phyloP scores from a whole-genome alignment of 1,140 invertebrate genomes.

The Drosophila nigrodunni region DNA sequence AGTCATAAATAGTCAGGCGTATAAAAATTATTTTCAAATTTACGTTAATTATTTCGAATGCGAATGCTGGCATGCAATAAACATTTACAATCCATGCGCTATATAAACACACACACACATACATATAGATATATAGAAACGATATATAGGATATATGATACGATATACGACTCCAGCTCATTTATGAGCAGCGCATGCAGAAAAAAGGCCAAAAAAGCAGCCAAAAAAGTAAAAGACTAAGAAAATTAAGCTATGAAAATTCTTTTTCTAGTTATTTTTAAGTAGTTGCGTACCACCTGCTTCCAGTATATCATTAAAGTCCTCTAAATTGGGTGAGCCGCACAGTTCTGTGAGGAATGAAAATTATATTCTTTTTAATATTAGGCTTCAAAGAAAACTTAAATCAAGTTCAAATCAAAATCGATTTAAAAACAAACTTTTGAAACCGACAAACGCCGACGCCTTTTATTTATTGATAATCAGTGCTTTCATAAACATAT shows the following conservation, averaged over 20 bases:
- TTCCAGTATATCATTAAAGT: constrained; percentile 76
- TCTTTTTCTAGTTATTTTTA: constrained; percentile 18
- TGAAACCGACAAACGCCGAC: not conserved
- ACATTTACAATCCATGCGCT: constrained; percentile 73
- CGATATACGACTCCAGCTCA: constrained; percentile 49
- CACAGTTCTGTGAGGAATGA: constrained; percentile 64
- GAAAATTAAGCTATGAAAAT: constrained; percentile 18
- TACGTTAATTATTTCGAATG: constrained; percentile 80
- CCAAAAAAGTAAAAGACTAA: constrained; percentile 6
- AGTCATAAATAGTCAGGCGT: constrained; percentile 66
- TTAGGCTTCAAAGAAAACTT: too few relatives aligned
- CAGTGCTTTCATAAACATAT: constrained; percentile 65
- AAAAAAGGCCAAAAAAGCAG: constrained; percentile 41
- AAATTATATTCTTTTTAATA: not conserved
- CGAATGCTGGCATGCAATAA: constrained; percentile 71
- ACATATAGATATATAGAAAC: constrained; percentile 29
- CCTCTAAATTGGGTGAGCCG: constrained; percentile 74
- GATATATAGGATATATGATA: constrained; percentile 20
- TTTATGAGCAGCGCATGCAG: constrained; percentile 61
- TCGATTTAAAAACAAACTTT: not conserved
- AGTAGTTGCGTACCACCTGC: constrained; percentile 70
- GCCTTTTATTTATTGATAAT: constrained; percentile 69
- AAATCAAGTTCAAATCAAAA: not conserved
- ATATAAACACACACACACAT: not conserved
- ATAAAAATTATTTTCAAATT: constrained; percentile 79